Evolutionary conservation across 2,113 vertebrate genomes (phyloP), one percentile per base, ranked within the genome.

Genomic region (Neoarius graeffei): DNA sequence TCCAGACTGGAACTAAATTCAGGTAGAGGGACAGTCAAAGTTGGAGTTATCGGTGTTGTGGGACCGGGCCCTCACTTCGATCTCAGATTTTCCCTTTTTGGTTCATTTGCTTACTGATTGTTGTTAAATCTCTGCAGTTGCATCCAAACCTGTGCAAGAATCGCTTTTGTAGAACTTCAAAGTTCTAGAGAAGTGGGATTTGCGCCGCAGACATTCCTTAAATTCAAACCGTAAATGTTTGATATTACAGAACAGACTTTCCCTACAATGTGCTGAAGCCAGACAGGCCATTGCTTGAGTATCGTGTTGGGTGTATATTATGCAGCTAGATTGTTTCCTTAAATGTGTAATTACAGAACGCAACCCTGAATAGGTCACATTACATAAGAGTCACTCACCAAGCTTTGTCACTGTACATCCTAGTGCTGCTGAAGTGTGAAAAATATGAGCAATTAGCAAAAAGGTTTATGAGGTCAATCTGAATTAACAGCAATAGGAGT

Each of bases 381-480:
- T 82, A 60, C 19, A 57, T 81, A 59, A 60, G 19, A 11, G 3
- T 23, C 57, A 23, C 19, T 23, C 48, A 19, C 27, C 15, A 42
- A 42, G 27, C 42, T 13, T 20, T 42, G 27, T 60, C 80, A 42
- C 79, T 56, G 50, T 17, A 56, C 56, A 15, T 20, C 9, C 7
- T 2, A 20, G 4, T 5, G 17, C 5, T 82, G 60, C 27, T 48
- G 71, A 77, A 52, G 74, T 52, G 23, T 54, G 23, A 77, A 77
- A 54, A 66, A 83, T 83, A 59, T 25, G 42, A 35, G 52, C 60
- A 83, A 66, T 83, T n/a, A 83, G 5, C 35, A 8, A 64, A 83
- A 83, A 54, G 25, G 48, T 77, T 54, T 25, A n/a, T n/a, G 50
- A 54, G 74, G 74, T 77, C 74, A n/a, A n/a, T 1, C 11, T 14